Conservation (phyloP, 2,888 invertebrate species). For the Ectemnius cavifrons region DNA sequence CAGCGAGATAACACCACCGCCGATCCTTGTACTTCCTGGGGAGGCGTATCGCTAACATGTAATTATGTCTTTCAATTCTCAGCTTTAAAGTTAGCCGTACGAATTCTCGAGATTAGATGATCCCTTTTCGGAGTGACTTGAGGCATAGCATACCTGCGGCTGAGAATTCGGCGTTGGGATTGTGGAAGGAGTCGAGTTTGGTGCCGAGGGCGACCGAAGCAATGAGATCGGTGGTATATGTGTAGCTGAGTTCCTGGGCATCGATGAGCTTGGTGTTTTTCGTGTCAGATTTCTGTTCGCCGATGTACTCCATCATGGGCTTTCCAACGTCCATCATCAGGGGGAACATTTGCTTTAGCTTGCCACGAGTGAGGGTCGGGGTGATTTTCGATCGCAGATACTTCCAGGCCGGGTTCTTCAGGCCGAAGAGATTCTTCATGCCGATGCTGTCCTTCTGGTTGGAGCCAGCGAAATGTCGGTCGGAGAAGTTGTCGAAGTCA, state of each 20-base stretch:
- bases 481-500: conserved; percentile 79
- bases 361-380: conserved; percentile 80
- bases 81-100: too few relatives aligned
- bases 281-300: conserved; percentile 35
- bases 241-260: conserved; percentile 69
- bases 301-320: conserved; percentile 67
- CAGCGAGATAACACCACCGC: too few relatives aligned
- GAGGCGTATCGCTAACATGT: not conserved
- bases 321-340: conserved; percentile 76
- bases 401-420: conserved; percentile 80
- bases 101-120: too few relatives aligned
- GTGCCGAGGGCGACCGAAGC: conserved; percentile 67
- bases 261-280: conserved; percentile 60
- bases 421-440: conserved; percentile 76
- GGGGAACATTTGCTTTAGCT: conserved; percentile 80
- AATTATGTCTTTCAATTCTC: not conserved
- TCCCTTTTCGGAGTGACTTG: too few relatives aligned
- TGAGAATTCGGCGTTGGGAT: conserved; percentile 66
- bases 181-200: conserved; percentile 66
- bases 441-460: conserved; percentile 76
- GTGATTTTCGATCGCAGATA: conserved; percentile 79
- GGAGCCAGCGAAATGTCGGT: conserved; percentile 77
- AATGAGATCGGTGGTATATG: conserved; percentile 71
- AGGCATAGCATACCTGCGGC: conserved; percentile 56
- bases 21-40: not conserved